A percentile compares a stretch with the other conserved stretches of the same genome.
These are phyloP conservation scores for Bucorvus abyssinicus DNA, from an alignment of 2,797 vertebrate genomes.

Conservation along the genomic window DNA sequence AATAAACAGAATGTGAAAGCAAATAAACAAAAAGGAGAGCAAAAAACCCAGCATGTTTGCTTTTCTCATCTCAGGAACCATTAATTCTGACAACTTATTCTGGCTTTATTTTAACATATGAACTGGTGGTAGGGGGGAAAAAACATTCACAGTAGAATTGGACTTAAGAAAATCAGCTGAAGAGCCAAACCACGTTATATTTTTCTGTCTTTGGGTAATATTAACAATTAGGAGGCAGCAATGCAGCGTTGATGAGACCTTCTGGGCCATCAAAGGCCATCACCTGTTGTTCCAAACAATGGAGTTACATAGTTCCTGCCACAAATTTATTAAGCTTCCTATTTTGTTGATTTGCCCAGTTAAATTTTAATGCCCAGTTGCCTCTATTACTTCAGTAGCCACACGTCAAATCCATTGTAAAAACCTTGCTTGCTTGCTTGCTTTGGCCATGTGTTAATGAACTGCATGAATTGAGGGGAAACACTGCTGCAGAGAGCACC, in stretches of 20 bases:
- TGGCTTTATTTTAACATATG: neutral
- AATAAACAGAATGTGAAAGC: neutral
- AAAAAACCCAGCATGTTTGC: neutral
- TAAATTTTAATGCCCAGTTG: neutral
- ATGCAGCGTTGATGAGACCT: neutral
- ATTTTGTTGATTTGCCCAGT: neutral
- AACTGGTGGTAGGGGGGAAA: neutral
- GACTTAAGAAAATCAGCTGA: neutral
- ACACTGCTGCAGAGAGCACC: neutral
- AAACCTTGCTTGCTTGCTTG: neutral
- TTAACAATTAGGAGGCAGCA: neutral
- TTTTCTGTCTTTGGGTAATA: neutral
- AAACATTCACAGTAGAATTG: neutral
- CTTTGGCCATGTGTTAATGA: rapidly evolving
- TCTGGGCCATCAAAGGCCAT: neutral
- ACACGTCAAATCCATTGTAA: neutral
- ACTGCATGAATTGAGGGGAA: neutral
- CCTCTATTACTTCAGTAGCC: neutral
- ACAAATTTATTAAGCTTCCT: neutral
- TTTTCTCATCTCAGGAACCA: neutral
- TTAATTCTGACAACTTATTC: neutral
- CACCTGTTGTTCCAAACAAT: neutral
- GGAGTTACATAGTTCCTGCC: neutral
- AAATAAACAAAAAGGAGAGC: neutral
- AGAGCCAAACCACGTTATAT: neutral